Percentiles rank a stretch among this genome's conserved stretches.
Evolutionary conservation across 2,797 vertebrate species (phyloP).

Genomic region (Amazona finschi): DNA sequence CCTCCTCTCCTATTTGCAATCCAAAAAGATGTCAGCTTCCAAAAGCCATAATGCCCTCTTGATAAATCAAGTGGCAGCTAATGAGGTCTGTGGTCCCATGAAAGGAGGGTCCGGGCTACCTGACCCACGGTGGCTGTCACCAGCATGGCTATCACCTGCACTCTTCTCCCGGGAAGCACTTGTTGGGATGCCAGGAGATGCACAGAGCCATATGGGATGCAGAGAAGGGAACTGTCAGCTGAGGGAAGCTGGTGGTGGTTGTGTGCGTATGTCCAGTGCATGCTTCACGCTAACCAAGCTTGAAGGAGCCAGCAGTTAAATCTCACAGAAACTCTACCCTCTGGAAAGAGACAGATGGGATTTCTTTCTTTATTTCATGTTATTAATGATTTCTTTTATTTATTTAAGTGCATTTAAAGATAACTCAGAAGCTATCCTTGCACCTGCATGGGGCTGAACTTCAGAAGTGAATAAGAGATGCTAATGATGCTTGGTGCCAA

Average conservation of each 20-base stretch:
- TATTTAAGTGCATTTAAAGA: slow-evolving; percentile 60
- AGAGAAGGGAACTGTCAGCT: slow-evolving; percentile 83
- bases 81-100: slow-evolving; percentile 71
- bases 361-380: not conserved
- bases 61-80: slow-evolving; percentile 82
- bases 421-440: slow-evolving; percentile 74
- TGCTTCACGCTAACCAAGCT: not conserved
- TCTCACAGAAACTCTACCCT: slow-evolving; percentile 83
- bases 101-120: slow-evolving; percentile 67
- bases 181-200: slow-evolving; percentile 62
- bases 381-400: not conserved
- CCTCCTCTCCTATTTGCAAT: slow-evolving; percentile 57
- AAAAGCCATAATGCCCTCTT: slow-evolving; percentile 65
- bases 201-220: slow-evolving; percentile 73
- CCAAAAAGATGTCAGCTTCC: slow-evolving; percentile 61
- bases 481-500: not conserved
- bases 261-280: not conserved
- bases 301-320: slow-evolving; percentile 70
- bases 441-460: slow-evolving; percentile 57
- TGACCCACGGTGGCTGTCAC: slow-evolving; percentile 75
- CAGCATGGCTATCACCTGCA: slow-evolving; percentile 78
- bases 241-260: slow-evolving; percentile 72
- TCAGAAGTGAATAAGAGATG: not conserved
- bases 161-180: slow-evolving; percentile 42
- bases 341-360: slow-evolving; percentile 84